Evolutionary conservation across 1,140 invertebrate species (phyloP).

Genomic region (Drosophila elegans): DNA sequence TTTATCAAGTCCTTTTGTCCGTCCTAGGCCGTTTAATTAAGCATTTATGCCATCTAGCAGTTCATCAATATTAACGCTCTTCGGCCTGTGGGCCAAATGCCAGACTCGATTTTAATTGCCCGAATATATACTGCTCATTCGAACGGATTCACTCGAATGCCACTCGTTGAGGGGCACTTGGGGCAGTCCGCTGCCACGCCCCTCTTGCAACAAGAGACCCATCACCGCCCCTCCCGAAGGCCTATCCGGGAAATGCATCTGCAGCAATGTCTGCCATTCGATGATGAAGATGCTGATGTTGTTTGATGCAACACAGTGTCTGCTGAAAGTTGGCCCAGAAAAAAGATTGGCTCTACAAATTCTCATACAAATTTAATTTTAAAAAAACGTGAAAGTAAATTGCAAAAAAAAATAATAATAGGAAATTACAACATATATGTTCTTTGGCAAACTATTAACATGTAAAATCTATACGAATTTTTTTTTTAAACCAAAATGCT

Average conservation of each 20-base stretch:
- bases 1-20: background rate
- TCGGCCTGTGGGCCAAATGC: background rate
- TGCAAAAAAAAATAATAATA: too few relatives aligned
- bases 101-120: slow-evolving; percentile 22
- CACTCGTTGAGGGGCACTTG: slow-evolving; percentile 24
- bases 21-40: slow-evolving; percentile 7
- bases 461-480: too few relatives aligned
- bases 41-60: background rate
- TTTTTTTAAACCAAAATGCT: too few relatives aligned
- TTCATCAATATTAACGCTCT: slow-evolving; percentile 8
- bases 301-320: slow-evolving; percentile 1
- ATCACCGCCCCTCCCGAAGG: slow-evolving; percentile 1
- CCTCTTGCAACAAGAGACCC: background rate
- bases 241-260: slow-evolving; percentile 37
- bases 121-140: slow-evolving; percentile 27
- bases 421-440: too few relatives aligned
- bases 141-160: slow-evolving; percentile 23
- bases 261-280: slow-evolving; percentile 16
- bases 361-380: too few relatives aligned
- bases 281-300: background rate
- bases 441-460: too few relatives aligned
- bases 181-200: background rate
- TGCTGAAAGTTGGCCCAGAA: background rate
- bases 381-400: too few relatives aligned
- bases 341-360: too few relatives aligned